These are phyloP conservation scores for Halcyon malimbica DNA, from an alignment of 2,113 vertebrate genomes.

Conservation along the genomic window DNA sequence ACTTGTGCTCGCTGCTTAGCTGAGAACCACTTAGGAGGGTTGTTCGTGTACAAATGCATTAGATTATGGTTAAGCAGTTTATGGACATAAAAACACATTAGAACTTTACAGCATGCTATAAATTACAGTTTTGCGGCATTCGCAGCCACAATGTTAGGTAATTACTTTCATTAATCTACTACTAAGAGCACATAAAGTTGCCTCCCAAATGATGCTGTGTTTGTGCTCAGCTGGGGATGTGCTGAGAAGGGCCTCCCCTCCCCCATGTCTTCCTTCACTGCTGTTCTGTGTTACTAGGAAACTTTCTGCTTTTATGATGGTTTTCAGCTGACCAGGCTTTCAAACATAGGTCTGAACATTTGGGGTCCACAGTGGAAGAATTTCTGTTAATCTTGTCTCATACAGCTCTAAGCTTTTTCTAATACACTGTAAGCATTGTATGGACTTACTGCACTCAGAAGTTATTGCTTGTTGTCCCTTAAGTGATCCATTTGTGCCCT, in stretches of 20 bases:
- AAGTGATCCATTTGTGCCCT: neutral
- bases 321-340: neutral
- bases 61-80: conserved; percentile 83
- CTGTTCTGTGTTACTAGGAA: neutral
- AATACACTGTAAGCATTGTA: neutral
- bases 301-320: neutral
- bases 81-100: conserved; percentile 84
- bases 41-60: conserved; percentile 76
- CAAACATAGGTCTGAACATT: neutral
- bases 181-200: conserved; percentile 79
- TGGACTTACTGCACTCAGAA: neutral
- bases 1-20: conserved; percentile 44
- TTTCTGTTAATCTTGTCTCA: neutral
- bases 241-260: neutral
- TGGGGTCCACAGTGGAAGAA: neutral
- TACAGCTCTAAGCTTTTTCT: neutral
- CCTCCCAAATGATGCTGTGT: conserved; percentile 58
- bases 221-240: conserved; percentile 56
- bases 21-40: conserved; percentile 70
- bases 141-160: conserved; percentile 75
- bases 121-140: conserved; percentile 79
- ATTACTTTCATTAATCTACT: conserved; percentile 86
- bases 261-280: neutral
- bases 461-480: neutral
- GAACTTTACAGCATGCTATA: conserved; percentile 81